Evolutionary conservation across 1,140 invertebrate genomes (phyloP).

Genomic region (Metopolophium dirhodum): DNA sequence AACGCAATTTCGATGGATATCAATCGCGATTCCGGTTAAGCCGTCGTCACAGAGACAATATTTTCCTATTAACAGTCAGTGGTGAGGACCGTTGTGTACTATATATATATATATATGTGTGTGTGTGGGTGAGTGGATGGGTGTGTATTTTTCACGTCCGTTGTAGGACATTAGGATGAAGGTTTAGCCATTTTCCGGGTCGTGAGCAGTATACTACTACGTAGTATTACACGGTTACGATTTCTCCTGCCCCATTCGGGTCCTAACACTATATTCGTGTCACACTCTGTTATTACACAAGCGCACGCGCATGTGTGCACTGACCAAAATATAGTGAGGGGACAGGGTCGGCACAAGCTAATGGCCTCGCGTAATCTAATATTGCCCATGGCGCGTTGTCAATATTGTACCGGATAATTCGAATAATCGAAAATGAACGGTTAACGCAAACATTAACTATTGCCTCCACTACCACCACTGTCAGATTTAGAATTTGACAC

Average conservation of each 20-base stretch:
- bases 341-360: background rate
- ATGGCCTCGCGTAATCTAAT: slow-evolving; percentile 8
- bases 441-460: slow-evolving; percentile 3
- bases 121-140: background rate
- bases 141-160: background rate
- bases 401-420: slow-evolving; percentile 18
- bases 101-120: background rate
- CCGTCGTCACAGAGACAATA: background rate
- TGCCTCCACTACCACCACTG: background rate
- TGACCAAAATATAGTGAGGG: background rate
- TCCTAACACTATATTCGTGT: background rate
- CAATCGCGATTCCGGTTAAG: slow-evolving; percentile 10
- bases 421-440: slow-evolving; percentile 4
- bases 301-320: background rate
- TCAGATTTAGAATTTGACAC: background rate
- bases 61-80: slow-evolving; percentile 15
- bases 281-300: background rate
- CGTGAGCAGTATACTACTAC: background rate
- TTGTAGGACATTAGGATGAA: background rate
- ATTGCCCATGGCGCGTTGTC: background rate
- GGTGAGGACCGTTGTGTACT: background rate
- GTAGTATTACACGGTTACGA: background rate
- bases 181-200: background rate
- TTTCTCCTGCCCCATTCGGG: background rate
- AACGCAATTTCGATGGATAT: slow-evolving; percentile 39